phyloP scores from a whole-genome alignment of 2,113 vertebrate genomes.

The Felis catus region F.catus_Fca126_mat1.0 CM031418.1:102196001-102196500 shows the following conservation, averaged over 20 bases:
- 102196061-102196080: not conserved
- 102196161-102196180: not conserved
- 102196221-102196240: not conserved
- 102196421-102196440: not conserved
- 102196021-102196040: not conserved
- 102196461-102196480: not conserved
- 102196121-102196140: not conserved
- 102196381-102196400: not conserved
- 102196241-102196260: not conserved
- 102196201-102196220: not conserved
- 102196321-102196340: not conserved
- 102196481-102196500: conserved; percentile 8
- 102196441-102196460: not conserved
- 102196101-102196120: conserved; percentile 16
- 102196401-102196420: not conserved
- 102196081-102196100: not conserved
- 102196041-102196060: not conserved
- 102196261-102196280: not conserved
- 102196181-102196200: not conserved
- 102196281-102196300: not conserved
- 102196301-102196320: not conserved
- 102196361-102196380: not conserved
- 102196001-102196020: not conserved
- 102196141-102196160: not conserved
- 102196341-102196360: not conserved